A percentile compares a stretch with the other conserved stretches of the same genome.
Evolutionary conservation across 2,888 invertebrate genomes (phyloP).

Genomic region (Cephonodes hylas): DNA sequence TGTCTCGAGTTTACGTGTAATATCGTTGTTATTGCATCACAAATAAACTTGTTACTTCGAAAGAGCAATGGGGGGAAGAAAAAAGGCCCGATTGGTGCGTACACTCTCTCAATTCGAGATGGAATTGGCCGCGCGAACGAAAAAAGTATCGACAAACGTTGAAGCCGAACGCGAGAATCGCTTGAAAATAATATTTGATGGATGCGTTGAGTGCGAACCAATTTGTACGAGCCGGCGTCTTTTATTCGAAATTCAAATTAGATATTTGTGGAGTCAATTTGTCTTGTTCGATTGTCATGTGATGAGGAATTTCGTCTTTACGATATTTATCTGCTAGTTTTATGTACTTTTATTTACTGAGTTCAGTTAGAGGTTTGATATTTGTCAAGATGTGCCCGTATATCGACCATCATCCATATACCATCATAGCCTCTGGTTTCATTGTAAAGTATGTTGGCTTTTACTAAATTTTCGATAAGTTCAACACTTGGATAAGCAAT

Average conservation of each 20-base stretch:
- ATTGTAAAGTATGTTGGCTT: no score
- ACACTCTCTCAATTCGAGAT: conserved; percentile 40
- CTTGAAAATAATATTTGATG: conserved; percentile 27
- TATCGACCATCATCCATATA: no score
- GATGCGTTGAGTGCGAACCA: neutral
- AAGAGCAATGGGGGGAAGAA: neutral
- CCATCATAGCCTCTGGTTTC: no score
- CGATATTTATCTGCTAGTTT: neutral
- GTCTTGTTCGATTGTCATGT: neutral
- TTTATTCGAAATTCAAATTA: neutral
- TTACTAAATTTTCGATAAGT: no score
- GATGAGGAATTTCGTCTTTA: no score
- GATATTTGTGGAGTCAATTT: neutral
- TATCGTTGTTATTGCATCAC: conserved; percentile 7
- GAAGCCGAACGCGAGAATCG: conserved; percentile 11
- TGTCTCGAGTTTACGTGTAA: conserved; percentile 3
- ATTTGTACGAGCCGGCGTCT: conserved; percentile 18
- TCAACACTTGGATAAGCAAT: no score
- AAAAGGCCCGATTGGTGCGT: neutral
- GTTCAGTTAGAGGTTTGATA: no score
- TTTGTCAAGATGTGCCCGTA: no score
- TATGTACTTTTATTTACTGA: no score
- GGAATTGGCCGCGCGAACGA: conserved; percentile 33
- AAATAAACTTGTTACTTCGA: conserved; percentile 3
- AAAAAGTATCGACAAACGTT: neutral